A percentile compares a stretch with the other conserved stretches of the same genome.
Conservation (phyloP, 2,797 vertebrate species). For the Pteronotus mesoamericanus region DNA sequence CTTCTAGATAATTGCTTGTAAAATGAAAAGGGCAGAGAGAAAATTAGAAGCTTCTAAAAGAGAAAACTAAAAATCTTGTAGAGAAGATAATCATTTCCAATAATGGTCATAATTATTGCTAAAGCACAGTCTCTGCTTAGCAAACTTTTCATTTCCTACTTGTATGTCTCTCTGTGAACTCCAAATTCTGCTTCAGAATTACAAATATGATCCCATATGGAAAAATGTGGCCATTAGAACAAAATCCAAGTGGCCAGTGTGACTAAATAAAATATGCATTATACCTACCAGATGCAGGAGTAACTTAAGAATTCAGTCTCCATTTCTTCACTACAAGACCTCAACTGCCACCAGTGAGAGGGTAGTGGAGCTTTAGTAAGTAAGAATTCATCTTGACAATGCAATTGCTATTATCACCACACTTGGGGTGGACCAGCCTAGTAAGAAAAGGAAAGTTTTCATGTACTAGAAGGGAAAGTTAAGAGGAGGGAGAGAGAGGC, state of each 20-base stretch:
- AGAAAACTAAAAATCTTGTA: slow-evolving; percentile 40
- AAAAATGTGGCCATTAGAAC: neutral
- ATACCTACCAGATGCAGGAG: neutral
- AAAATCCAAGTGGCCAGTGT: neutral
- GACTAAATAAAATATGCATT: neutral
- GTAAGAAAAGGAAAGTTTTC: neutral
- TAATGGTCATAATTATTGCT: slow-evolving; percentile 50
- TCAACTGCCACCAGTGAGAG: neutral
- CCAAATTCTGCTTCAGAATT: neutral
- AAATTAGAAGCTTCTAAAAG: slow-evolving; percentile 60
- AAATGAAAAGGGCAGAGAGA: slow-evolving; percentile 69
- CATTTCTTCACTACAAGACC: neutral
- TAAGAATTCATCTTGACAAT: neutral
- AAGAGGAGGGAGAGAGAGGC: neutral
- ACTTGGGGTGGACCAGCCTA: neutral
- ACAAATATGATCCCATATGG: neutral
- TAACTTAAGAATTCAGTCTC: neutral
- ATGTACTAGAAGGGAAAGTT: neutral
- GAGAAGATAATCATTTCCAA: slow-evolving; percentile 54
- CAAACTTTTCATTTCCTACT: slow-evolving; percentile 26
- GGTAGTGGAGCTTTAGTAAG: neutral
- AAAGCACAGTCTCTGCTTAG: neutral
- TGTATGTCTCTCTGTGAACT: slow-evolving; percentile 49
- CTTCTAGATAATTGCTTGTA: slow-evolving; percentile 62
- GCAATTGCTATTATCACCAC: neutral